phyloP scores from a whole-genome alignment of 1,140 invertebrate species.

The Sminthurinus signatus region DNA sequence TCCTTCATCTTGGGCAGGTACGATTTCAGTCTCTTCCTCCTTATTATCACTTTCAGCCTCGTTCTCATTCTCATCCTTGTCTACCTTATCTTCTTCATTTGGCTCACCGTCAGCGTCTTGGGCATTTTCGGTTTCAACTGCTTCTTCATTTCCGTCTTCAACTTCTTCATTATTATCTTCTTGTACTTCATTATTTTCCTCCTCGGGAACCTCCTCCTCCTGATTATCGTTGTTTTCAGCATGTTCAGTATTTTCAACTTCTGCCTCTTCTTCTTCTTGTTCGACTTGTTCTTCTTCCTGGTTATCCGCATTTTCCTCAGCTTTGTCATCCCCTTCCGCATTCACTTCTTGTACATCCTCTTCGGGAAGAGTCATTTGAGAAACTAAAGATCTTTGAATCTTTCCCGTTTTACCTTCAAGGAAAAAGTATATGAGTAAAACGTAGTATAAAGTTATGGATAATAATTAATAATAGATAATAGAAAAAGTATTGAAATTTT shows the following conservation, averaged over 20 bases:
- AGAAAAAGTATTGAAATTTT: too few relatives aligned
- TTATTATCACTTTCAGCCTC: too few relatives aligned
- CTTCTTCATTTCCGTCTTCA: neutral
- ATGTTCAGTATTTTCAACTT: neutral
- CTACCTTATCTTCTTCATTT: neutral
- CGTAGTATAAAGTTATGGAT: too few relatives aligned
- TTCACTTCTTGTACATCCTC: neutral
- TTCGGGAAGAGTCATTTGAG: constrained; percentile 5
- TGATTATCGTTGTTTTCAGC: neutral
- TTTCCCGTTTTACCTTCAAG: constrained; percentile 21
- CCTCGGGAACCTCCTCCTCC: neutral
- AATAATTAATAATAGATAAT: too few relatives aligned
- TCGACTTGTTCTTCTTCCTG: neutral
- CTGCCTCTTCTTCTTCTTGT: neutral
- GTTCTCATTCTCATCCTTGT: too few relatives aligned
- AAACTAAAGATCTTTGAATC: constrained; percentile 11
- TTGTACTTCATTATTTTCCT: neutral
- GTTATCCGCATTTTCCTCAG: neutral
- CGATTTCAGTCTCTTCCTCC: too few relatives aligned
- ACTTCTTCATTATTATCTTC: neutral
- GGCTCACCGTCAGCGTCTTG: neutral
- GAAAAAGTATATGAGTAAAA: too few relatives aligned
- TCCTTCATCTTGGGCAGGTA: too few relatives aligned
- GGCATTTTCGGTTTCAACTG: neutral
- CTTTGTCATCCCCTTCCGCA: neutral